These are phyloP conservation scores for Columba janthina DNA, from an alignment of 2,113 vertebrate genomes.

Conservation along the genomic window DNA sequence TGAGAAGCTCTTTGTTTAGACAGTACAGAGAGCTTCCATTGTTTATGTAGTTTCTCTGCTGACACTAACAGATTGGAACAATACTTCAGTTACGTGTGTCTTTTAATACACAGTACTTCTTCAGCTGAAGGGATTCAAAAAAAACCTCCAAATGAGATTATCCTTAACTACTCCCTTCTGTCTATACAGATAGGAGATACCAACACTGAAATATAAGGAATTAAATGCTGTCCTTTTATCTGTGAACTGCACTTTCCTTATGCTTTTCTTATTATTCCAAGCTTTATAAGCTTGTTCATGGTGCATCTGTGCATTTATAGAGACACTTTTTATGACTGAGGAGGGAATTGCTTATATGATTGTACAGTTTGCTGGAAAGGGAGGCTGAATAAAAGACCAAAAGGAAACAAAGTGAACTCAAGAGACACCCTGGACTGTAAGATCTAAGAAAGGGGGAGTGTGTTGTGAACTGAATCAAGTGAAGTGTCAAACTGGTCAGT, in stretches of 20 bases:
- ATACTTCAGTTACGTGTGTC: background rate
- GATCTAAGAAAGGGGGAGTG: background rate
- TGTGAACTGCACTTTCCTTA: background rate
- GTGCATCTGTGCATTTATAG: background rate
- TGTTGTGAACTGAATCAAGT: background rate
- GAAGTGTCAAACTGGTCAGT: background rate
- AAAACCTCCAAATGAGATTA: background rate
- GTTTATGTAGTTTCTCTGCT: background rate
- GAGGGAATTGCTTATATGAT: background rate
- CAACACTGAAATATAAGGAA: background rate
- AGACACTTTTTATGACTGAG: background rate
- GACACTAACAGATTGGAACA: background rate
- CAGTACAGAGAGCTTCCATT: background rate
- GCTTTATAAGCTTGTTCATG: background rate
- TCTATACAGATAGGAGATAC: background rate
- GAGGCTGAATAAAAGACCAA: background rate
- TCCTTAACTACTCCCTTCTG: background rate
- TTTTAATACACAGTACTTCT: background rate
- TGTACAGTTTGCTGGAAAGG: background rate
- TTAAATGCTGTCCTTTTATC: background rate
- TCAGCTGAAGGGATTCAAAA: background rate
- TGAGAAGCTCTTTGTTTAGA: background rate
- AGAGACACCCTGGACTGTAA: background rate
- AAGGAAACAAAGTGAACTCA: background rate
- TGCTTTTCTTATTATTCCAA: background rate